Evolutionary conservation across 2,888 invertebrate species (phyloP).

Genomic region (Adelognathus sp.): DNA sequence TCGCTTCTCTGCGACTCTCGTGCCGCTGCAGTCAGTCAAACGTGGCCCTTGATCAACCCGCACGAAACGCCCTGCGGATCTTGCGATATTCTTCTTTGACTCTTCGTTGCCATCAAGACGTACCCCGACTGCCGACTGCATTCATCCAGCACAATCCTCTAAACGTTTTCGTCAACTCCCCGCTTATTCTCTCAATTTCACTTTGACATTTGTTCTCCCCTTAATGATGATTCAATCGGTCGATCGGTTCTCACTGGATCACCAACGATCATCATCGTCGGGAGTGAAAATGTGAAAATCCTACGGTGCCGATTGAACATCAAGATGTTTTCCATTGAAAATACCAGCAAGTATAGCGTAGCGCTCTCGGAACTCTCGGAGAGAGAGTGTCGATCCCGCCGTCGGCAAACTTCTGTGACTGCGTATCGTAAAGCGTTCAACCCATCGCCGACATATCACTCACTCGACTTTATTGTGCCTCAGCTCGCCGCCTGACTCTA

Average conservation of each 20-base stretch:
- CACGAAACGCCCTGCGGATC: conserved; percentile 16
- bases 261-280: background rate
- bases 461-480: conserved; percentile 41
- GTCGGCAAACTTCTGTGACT: conserved; percentile 51
- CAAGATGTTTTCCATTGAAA: too few relatives aligned
- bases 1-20: conserved; percentile 9
- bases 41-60: conserved; percentile 29
- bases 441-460: conserved; percentile 29
- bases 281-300: too few relatives aligned
- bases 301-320: too few relatives aligned
- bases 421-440: conserved; percentile 9
- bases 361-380: background rate
- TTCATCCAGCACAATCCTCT: conserved; percentile 31
- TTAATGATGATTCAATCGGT: background rate
- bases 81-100: background rate
- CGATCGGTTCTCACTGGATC: background rate
- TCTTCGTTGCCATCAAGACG: conserved; percentile 11
- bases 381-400: conserved; percentile 22
- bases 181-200: background rate
- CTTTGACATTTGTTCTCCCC: background rate
- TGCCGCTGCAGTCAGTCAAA: conserved; percentile 13
- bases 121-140: conserved; percentile 8
- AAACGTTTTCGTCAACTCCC: background rate
- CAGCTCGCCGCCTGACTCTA: conserved; percentile 8
- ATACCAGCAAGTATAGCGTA: background rate